These are phyloP conservation scores for Anoncus sp. DNA, from an alignment of 2,888 invertebrate genomes.

Conservation along the genomic window DNA sequence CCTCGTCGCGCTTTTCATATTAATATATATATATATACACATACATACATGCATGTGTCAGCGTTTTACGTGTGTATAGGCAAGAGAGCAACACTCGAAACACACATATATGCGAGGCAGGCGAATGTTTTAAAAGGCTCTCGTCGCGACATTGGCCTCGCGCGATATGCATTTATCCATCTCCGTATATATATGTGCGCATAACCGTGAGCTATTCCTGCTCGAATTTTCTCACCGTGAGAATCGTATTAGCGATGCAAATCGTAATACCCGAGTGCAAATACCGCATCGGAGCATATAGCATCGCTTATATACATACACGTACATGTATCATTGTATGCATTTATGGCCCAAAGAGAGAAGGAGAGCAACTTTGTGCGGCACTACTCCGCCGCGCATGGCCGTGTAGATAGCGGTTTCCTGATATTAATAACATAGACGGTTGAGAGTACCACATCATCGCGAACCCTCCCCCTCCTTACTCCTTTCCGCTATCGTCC, in stretches of 20 bases:
- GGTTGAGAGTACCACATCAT: constrained; percentile 30
- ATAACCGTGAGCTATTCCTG: constrained; percentile 40
- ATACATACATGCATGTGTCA: too few relatives aligned
- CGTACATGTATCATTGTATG: background rate
- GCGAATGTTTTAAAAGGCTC: constrained; percentile 22
- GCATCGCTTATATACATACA: background rate
- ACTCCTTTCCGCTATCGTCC: constrained; percentile 5
- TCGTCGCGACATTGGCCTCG: constrained; percentile 12
- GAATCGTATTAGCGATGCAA: constrained; percentile 70
- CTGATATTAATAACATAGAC: constrained; percentile 70
- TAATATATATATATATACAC: background rate
- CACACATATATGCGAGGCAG: constrained; percentile 2
- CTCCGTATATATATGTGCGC: constrained; percentile 6
- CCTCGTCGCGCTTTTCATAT: too few relatives aligned
- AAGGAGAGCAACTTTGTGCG: constrained; percentile 48
- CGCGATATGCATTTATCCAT: constrained; percentile 3
- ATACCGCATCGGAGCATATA: constrained; percentile 9
- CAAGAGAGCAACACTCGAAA: constrained; percentile 8
- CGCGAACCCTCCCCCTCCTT: too few relatives aligned
- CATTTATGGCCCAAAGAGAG: background rate
- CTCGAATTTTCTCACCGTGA: constrained; percentile 56
- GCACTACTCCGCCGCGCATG: constrained; percentile 61
- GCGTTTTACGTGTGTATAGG: too few relatives aligned
- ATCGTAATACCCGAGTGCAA: constrained; percentile 64
- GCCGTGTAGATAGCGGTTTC: constrained; percentile 68